A percentile compares a stretch with the other conserved stretches of the same genome.
These are phyloP conservation scores for Acanthosoma haemorrhoidale DNA, from an alignment of 2,888 invertebrate genomes.

Conservation along the genomic window DNA sequence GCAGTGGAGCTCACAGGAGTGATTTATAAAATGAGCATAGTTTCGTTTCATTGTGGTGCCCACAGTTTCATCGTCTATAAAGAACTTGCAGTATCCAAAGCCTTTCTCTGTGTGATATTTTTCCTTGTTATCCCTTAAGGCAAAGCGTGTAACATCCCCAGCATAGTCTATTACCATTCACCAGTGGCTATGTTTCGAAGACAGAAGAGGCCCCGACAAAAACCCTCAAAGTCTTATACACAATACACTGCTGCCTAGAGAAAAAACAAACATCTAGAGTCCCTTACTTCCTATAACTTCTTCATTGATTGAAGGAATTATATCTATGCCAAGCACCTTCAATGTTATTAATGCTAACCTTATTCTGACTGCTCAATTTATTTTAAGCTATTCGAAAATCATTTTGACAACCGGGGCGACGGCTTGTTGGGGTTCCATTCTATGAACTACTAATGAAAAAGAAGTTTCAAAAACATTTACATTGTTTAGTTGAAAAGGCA, in stretches of 20 bases:
- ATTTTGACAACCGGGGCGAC: conserved; percentile 37
- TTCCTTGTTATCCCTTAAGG: conserved; percentile 87
- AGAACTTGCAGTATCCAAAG: conserved; percentile 97
- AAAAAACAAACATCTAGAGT: too few species aligned
- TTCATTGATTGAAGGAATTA: background rate
- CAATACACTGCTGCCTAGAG: conserved; percentile 55
- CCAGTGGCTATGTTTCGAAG: conserved; percentile 86
- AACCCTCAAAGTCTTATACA: conserved; percentile 76
- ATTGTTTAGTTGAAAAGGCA: background rate
- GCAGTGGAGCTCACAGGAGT: conserved; percentile 97
- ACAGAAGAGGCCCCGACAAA: conserved; percentile 89
- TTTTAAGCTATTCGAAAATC: background rate
- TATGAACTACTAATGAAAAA: conserved; percentile 29
- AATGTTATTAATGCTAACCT: background rate
- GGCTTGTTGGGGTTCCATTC: conserved; percentile 38
- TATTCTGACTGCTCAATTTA: background rate
- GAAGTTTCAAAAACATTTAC: conserved; percentile 36
- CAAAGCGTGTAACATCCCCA: conserved; percentile 83
- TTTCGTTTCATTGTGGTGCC: conserved; percentile 98
- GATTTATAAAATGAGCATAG: conserved; percentile 96
- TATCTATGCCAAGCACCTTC: background rate
- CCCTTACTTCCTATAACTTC: background rate
- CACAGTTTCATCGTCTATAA: conserved; percentile 91
- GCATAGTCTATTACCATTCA: conserved; percentile 76
- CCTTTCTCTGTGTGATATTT: conserved; percentile 88